Base-by-base conservation (phyloP, 2,797 vertebrate genomes). In the Pogoniulus pusillus region DNA sequence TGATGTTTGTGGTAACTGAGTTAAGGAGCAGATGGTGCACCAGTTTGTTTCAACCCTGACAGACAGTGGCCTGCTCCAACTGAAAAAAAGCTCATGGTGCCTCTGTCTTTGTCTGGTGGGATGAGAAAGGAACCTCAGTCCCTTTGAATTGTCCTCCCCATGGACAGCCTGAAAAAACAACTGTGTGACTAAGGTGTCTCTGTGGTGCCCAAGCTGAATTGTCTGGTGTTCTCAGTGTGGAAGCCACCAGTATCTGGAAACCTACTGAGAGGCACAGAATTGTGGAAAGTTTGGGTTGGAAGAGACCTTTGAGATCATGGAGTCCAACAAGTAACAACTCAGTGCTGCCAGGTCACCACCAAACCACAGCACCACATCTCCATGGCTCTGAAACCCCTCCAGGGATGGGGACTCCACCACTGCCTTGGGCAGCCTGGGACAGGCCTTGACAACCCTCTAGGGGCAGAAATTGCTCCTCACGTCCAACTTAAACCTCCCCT, bases 21-120 rank as follows among this genome's bases (percentile, higher is more conserved):
- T 4, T 77, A 34, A 45, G 32, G n/a, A 75, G 64, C 4, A 35
- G 43, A 14, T 1, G 3, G 23, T 1, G 18, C 12, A 5, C 16
- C 49, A 13, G 1, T 9, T 34, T 47, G 13, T 29, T 43, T 19
- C 45, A 43, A 2, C 1, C 0, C 0, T 39, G 82, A 76, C 1
- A 1, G 30, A 26, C 1, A 18, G 7, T 3, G 62, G 14, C 47
- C 5, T 16, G 16, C 14, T 55, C 32, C 30, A 74, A 77, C 12
- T 32, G 53, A 34, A 47, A 66, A 35, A 66, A 18, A 1, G 12
- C 12, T 41, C 1, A 0, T 3, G 41, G 58, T 3, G 2, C 14
- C 49, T 60, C n/a, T n/a, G n/a, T n/a, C 24, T 24, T 54, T 35
- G 74, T 39, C 63, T 26, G 9, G 16, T 3, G 1, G 2, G 11